These are phyloP conservation scores for Acrobasis consociella DNA, from an alignment of 2,888 invertebrate genomes.

Conservation along the genomic window DNA sequence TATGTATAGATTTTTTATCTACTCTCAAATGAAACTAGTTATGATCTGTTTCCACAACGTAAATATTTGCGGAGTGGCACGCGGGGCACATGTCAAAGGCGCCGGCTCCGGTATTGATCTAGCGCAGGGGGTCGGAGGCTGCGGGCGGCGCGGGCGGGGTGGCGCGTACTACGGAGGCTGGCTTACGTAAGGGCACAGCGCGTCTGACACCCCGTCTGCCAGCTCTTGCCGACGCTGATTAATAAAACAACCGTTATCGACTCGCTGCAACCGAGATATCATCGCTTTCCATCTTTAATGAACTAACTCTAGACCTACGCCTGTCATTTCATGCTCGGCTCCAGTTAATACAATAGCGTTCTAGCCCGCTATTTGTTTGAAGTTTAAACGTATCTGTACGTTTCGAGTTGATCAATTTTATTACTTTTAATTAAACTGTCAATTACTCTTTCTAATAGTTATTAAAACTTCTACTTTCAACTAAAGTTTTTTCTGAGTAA, in stretches of 20 bases:
- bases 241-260: conserved; percentile 72
- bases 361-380: neutral
- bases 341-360: conserved; percentile 33
- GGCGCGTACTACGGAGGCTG: conserved; percentile 66
- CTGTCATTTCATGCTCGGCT: conserved; percentile 32
- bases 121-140: conserved; percentile 44
- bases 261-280: conserved; percentile 61
- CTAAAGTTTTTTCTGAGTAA: too few species aligned
- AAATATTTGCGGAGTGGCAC: conserved; percentile 78
- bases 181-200: conserved; percentile 75
- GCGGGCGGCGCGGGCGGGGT: conserved; percentile 30
- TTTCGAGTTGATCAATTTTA: neutral
- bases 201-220: conserved; percentile 77
- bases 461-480: too few species aligned
- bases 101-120: conserved; percentile 80
- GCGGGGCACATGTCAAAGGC: conserved; percentile 81
- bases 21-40: conserved; percentile 72
- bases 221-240: conserved; percentile 62
- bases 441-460: too few species aligned
- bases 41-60: conserved; percentile 79
- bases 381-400: conserved; percentile 21
- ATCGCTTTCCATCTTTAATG: conserved; percentile 55
- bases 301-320: conserved; percentile 48
- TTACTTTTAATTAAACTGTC: neutral
- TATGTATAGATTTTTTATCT: too few species aligned